Evolutionary conservation across 2,113 vertebrate species (phyloP), one percentile per base, ranked within the genome.

Genomic region (Morphnarchus princeps): DNA sequence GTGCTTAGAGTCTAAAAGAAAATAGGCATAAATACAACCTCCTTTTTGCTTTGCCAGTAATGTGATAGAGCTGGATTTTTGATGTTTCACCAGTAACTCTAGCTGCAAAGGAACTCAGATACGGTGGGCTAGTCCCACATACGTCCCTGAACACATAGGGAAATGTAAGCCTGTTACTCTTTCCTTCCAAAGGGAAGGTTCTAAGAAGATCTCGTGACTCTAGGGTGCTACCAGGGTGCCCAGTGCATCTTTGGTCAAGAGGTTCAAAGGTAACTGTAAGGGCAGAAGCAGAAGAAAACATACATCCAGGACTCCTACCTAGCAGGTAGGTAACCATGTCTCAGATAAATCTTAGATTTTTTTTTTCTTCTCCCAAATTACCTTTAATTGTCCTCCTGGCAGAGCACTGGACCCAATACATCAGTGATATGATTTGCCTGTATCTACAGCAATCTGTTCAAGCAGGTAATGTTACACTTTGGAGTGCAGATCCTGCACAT

Each of bases 141-240:
- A 18, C 0, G 1, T 14, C 31, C 25, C 38, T 67, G 43, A 29
- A 29, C 1, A 1, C 13, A 5, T 3, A 36, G 38, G 26, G 9
- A 80, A 70, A 77, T 14, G 16, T 21, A 21, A 78, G 2, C 16
- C 8, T 58, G 3, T 6, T 29, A 1, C 14, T 18, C 9, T 79
- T 36, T 45, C 9, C 31, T 69, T 70, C 67, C 45, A 38, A 40
- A 28, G 1, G 19, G 34, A 42, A 32, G 13, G 5, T n/a, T 59
- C 49, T 36, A 8, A n/a, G 19, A 55, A 13, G 45, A 65, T 45
- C 19, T 40, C 7, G 6, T 13, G 55, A 31, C 12, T 77, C 19
- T 5, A 13, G 14, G 7, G 31, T 49, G 43, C 49, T 76, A 52
- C 62, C 22, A 40, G 36, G 6, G 49, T 32, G 6, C 8, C 13